Evolutionary conservation across 2,888 invertebrate species (phyloP), one percentile per base, ranked within the genome.

Genomic region (Parnassius mnemosyne): DNA sequence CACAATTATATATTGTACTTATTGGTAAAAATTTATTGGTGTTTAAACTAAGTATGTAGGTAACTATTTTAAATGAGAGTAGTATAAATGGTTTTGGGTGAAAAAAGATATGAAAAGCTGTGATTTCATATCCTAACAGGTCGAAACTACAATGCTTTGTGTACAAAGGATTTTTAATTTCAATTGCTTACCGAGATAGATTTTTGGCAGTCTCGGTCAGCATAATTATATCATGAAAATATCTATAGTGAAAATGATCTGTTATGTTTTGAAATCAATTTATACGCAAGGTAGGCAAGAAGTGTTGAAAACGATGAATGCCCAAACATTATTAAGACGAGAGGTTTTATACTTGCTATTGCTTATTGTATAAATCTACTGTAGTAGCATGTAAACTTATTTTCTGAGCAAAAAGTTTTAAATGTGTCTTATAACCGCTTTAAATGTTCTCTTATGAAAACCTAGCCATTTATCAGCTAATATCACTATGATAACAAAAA

Each of bases 1-100:
- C 85, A 85, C 78, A 74, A 74, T 76, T 77, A 76, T 70, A 68
- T 64, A 68, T 73, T 83, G 76, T 72, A 71, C 69, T 72, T 73
- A 74, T 76, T 78, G 71, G 72, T 63, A 65, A 70, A 72, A 71
- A 69, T 75, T 74, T 81, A 80, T 82, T 75, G 80, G 76, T 80
- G 81, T 83, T 79, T 79, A 73, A 74, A 69, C 65, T 69, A 69
- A 65, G 72, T 34, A 34, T 34, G 5, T 69, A 72, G 79, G 77
- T 61, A 64, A 75, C 71, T 79, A 71, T 78, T 76, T 78, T 43
- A 43, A 12, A 12, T n/a, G 12, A 46, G 46, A 46, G 46, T 11
- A 46, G 12, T 12, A 12, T 12, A n/a, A n/a, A 46, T 46, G 46
- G 46, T 46, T 46, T 46, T n/a, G 46, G 46, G 0, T 46, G 3